A percentile compares a stretch with the other conserved stretches of the same genome.
These are phyloP conservation scores for Sialis fuliginosa DNA, from an alignment of 2,888 invertebrate genomes.

Conservation along the genomic window DNA sequence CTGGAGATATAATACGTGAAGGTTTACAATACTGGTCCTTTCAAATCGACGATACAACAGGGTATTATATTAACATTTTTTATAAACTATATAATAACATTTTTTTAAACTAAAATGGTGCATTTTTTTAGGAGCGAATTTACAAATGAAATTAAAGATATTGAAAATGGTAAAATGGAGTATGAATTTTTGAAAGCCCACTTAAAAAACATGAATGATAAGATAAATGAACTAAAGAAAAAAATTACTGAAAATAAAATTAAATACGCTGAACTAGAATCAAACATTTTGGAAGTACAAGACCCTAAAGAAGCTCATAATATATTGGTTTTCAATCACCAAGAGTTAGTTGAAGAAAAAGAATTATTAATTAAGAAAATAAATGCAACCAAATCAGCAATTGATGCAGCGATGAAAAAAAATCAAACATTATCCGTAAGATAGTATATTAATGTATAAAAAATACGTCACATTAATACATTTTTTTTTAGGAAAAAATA, in stretches of 20 bases:
- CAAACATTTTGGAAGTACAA: background rate
- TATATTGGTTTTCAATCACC: background rate
- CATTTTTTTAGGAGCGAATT: background rate
- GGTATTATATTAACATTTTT: too few species aligned
- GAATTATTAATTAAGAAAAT: background rate
- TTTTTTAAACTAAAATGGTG: too few species aligned
- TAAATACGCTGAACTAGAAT: background rate
- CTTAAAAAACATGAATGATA: background rate
- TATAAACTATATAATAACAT: too few species aligned
- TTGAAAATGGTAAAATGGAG: background rate
- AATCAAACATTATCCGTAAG: slow-evolving; percentile 1
- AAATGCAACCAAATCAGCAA: background rate
- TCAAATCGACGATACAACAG: background rate
- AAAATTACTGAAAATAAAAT: background rate
- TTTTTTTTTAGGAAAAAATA: slow-evolving; percentile 2
- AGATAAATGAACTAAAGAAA: slow-evolving; percentile 1
- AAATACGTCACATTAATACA: background rate
- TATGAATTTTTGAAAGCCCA: background rate
- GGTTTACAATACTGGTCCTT: slow-evolving; percentile 1
- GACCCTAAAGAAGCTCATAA: background rate
- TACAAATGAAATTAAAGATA: background rate
- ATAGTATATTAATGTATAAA: background rate
- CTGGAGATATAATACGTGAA: background rate
- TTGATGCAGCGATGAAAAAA: slow-evolving; percentile 1
- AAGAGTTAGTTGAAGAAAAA: background rate